phyloP scores from a whole-genome alignment of 2,113 vertebrate genomes.

The Mobula birostris region DNA sequence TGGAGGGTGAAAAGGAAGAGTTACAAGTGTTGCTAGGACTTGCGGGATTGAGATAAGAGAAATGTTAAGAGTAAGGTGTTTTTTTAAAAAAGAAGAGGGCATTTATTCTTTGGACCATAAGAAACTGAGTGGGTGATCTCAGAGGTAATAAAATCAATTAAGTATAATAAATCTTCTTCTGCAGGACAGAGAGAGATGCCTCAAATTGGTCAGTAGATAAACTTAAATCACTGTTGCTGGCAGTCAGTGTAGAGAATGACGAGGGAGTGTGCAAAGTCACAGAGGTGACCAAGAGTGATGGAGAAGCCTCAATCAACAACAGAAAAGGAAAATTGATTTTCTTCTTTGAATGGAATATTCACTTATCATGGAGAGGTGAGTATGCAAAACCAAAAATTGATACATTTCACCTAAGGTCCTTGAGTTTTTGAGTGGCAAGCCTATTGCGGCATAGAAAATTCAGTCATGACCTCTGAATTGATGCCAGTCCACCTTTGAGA shows the following conservation, averaged over 20 bases:
- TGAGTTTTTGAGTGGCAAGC: not conserved
- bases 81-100: too few relatives aligned
- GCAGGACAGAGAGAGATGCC: constrained; percentile 91
- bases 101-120: too few relatives aligned
- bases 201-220: constrained; percentile 92
- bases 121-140: too few relatives aligned
- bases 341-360: constrained; percentile 91
- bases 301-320: constrained; percentile 95
- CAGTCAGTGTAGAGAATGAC: constrained; percentile 66
- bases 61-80: too few relatives aligned
- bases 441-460: not conserved
- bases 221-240: constrained; percentile 74
- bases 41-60: too few relatives aligned
- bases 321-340: constrained; percentile 97
- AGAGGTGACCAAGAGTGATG: constrained; percentile 81
- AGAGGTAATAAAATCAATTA: too few relatives aligned
- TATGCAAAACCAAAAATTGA: not conserved
- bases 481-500: not conserved
- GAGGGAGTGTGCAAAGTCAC: constrained; percentile 85
- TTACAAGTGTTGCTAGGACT: too few relatives aligned
- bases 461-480: not conserved
- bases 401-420: not conserved
- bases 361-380: constrained; percentile 81
- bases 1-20: too few relatives aligned
- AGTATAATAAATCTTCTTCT: not conserved